Base-by-base conservation (phyloP, 2,888 invertebrate species). In the Coenonympha arcania region DNA sequence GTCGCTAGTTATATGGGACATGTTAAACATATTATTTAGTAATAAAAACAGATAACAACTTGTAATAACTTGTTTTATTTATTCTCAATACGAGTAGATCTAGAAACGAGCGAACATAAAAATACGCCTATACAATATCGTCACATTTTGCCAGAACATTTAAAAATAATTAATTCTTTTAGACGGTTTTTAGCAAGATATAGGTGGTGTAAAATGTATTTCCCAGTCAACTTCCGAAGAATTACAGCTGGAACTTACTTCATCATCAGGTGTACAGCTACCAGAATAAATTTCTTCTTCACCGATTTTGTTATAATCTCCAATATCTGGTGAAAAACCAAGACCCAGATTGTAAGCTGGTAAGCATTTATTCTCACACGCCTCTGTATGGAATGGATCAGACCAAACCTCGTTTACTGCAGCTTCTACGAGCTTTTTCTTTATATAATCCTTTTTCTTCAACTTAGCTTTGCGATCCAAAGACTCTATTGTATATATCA, bases 1-100 rank as follows among this genome's bases (percentile, higher is more conserved):
- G 0, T 92, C 91, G 52, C 83, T 95, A 43, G 90, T 93, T 47
- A 91, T 94, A 70, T 94, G 94, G 92, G 92, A 93, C 60, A 71
- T 78, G 72, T 59, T 86, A 3, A 85, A 85, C 54, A 71, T 75
- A 58, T 52, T 81, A 57, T 61, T 81, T 33, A 69, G 68, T 59
- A 71, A 73, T 68, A 78, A 73, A 73, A 62, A 63, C 28, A 69
- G 64, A 47, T 68, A 42, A 36, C 45, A 44, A 33, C 4, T 13
- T 6, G 11, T 28, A 6, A 20, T 22, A 13, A n/a, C 9, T 6
- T 1, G 6, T 22, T 39, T 39, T 39, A 39, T 39, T 39, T 8
- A 15, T 13, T 2, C 22, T 13, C 2, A 6, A 37, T 6, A 6
- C n/a, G n/a, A n/a, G n/a, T n/a, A n/a, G n/a, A 13, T 2, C 5